Evolutionary conservation across 2,797 vertebrate genomes (phyloP).

Genomic region (Balearica regulorum): DNA sequence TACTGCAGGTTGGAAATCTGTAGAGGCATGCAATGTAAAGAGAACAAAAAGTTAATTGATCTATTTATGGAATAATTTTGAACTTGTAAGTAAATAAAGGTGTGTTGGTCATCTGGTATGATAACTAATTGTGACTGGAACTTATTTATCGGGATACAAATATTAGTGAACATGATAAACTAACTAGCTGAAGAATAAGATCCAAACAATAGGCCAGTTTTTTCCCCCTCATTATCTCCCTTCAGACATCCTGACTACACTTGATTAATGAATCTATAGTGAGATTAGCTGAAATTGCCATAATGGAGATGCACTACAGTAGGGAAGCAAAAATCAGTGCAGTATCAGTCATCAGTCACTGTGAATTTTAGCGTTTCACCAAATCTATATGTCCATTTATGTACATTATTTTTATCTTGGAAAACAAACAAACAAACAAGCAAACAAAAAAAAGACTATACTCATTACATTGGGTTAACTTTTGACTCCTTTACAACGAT

Average conservation of each 20-base stretch:
- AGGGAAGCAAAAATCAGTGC: constrained; percentile 25
- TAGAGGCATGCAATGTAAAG: background rate
- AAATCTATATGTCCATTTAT: background rate
- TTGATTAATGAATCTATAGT: constrained; percentile 60
- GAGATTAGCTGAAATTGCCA: constrained; percentile 60
- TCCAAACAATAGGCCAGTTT: constrained; percentile 12
- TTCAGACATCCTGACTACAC: constrained; percentile 52
- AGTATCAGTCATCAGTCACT: constrained; percentile 29
- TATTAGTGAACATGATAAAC: background rate
- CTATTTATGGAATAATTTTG: background rate
- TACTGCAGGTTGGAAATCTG: background rate
- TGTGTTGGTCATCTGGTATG: background rate
- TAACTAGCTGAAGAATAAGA: constrained; percentile 11
- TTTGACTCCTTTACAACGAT: background rate
- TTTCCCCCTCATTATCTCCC: constrained; percentile 15
- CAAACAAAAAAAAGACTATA: background rate
- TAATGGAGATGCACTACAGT: constrained; percentile 39
- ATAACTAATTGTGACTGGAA: background rate
- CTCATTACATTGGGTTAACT: background rate
- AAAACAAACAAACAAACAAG: background rate
- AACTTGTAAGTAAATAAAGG: background rate
- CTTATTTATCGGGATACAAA: background rate
- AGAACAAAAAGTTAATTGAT: background rate
- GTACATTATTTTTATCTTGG: background rate
- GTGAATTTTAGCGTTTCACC: constrained; percentile 1